Percentiles rank a stretch among this genome's conserved stretches.
These are phyloP conservation scores for Microdon myrmicae DNA, from an alignment of 2,888 invertebrate species.

Conservation along the genomic window DNA sequence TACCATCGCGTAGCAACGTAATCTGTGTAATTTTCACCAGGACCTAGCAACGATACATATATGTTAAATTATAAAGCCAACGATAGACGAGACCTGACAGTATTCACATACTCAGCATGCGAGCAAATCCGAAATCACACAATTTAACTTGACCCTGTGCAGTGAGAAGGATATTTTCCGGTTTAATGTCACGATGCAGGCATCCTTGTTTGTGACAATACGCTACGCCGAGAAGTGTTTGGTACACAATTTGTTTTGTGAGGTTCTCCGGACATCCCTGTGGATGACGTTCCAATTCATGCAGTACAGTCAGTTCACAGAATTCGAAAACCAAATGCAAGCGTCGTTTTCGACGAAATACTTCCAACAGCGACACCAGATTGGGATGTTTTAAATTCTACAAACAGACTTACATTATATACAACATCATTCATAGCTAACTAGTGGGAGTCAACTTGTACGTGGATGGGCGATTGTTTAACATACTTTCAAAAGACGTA, in stretches of 20 bases:
- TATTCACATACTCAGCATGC: slow-evolving; percentile 81
- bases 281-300: slow-evolving; percentile 94
- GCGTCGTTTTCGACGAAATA: slow-evolving; percentile 93
- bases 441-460: slow-evolving; percentile 10
- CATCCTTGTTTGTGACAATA: slow-evolving; percentile 97
- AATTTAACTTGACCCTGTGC: slow-evolving; percentile 93
- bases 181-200: slow-evolving; percentile 97
- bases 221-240: slow-evolving; percentile 92
- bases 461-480: slow-evolving; percentile 3
- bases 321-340: slow-evolving; percentile 98
- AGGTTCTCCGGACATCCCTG: slow-evolving; percentile 90
- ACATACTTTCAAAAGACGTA: slow-evolving; percentile 89
- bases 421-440: slow-evolving; percentile 8
- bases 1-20: slow-evolving; percentile 99
- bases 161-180: slow-evolving; percentile 97
- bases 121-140: slow-evolving; percentile 97
- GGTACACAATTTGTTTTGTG: slow-evolving; percentile 93
- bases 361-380: slow-evolving; percentile 95
- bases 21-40: slow-evolving; percentile 98
- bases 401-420: slow-evolving; percentile 41
- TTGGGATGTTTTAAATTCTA: slow-evolving; percentile 99
- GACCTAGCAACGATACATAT: slow-evolving; percentile 70
- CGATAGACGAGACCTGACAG: slow-evolving; percentile 8
- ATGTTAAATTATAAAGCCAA: slow-evolving; percentile 18
- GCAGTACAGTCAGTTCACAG: slow-evolving; percentile 96